These are phyloP conservation scores for Drosophila anomelani DNA, from an alignment of 2,888 invertebrate species.

Conservation along the genomic window DNA sequence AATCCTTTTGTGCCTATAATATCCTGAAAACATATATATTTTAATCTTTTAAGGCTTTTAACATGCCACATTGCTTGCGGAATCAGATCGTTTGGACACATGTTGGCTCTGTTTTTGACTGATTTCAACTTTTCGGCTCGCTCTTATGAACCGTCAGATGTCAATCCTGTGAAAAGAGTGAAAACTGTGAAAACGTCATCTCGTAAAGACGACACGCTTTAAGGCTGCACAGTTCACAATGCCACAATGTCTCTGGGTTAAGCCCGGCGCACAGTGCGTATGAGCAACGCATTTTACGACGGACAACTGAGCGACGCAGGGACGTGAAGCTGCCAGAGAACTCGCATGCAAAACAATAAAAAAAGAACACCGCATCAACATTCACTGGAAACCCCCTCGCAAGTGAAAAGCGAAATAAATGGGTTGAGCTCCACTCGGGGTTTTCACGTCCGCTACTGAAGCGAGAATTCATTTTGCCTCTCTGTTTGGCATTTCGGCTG, in stretches of 20 bases:
- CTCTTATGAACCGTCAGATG: slow-evolving; percentile 26
- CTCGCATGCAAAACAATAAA: slow-evolving; percentile 38
- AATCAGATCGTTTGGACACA: slow-evolving; percentile 13
- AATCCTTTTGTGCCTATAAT: too few relatives aligned
- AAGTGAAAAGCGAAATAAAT: slow-evolving; percentile 31
- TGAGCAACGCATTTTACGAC: slow-evolving; percentile 46
- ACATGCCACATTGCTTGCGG: not conserved
- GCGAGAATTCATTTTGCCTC: slow-evolving; percentile 42
- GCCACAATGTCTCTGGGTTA: slow-evolving; percentile 43
- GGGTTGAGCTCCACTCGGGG: slow-evolving; percentile 46
- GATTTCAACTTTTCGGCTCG: slow-evolving; percentile 12
- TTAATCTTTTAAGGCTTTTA: not conserved
- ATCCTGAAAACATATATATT: not conserved
- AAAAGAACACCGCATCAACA: slow-evolving; percentile 16
- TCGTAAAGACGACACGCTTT: slow-evolving; percentile 52
- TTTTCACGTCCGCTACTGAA: slow-evolving; percentile 49
- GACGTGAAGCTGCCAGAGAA: slow-evolving; percentile 32
- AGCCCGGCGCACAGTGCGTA: slow-evolving; percentile 60
- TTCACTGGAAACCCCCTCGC: slow-evolving; percentile 21
- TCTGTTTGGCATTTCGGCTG: slow-evolving; percentile 50
- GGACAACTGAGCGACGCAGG: slow-evolving; percentile 1
- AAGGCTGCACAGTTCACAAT: slow-evolving; percentile 41
- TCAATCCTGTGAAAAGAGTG: slow-evolving; percentile 29
- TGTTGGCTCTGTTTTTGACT: slow-evolving; percentile 4
- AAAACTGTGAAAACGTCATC: slow-evolving; percentile 42